A percentile compares a stretch with the other conserved stretches of the same genome.
Conservation (phyloP, 2,888 invertebrate genomes). For the Torymus tubicola region DNA sequence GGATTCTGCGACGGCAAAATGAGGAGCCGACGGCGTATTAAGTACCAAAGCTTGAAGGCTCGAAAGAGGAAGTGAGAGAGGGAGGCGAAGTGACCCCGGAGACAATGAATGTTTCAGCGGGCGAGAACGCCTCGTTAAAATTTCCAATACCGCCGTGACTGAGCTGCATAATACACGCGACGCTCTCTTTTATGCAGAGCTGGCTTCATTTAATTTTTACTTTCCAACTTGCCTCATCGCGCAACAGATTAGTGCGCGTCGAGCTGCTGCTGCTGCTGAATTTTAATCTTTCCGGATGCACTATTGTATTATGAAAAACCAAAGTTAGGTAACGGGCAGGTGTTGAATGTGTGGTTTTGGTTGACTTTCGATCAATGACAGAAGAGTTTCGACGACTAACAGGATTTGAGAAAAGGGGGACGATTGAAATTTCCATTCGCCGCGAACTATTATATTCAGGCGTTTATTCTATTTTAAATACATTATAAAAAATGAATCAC, state of each 20-base stretch:
- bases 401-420: too few relatives aligned
- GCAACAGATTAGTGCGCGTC: too few relatives aligned
- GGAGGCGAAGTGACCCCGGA: not conserved
- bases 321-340: too few relatives aligned
- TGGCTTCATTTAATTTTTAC: not conserved
- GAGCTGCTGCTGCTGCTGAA: constrained; percentile 7
- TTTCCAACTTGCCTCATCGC: not conserved
- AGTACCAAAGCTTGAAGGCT: not conserved
- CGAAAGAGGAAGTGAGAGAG: not conserved
- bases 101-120: constrained; percentile 33
- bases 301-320: too few relatives aligned
- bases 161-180: not conserved
- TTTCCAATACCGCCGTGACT: constrained; percentile 2
- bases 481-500: constrained; percentile 49
- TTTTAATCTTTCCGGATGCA: too few relatives aligned
- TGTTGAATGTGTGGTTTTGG: too few relatives aligned
- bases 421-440: too few relatives aligned
- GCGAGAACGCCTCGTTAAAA: constrained; percentile 25
- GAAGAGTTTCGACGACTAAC: too few relatives aligned
- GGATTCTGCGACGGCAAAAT: not conserved
- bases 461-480: constrained; percentile 44
- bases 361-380: too few relatives aligned
- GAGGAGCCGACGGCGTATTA: too few relatives aligned
- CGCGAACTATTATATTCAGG: not conserved
- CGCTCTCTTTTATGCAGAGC: not conserved